phyloP scores from a whole-genome alignment of 2,888 invertebrate species.

The Synergus japonicus region DNA sequence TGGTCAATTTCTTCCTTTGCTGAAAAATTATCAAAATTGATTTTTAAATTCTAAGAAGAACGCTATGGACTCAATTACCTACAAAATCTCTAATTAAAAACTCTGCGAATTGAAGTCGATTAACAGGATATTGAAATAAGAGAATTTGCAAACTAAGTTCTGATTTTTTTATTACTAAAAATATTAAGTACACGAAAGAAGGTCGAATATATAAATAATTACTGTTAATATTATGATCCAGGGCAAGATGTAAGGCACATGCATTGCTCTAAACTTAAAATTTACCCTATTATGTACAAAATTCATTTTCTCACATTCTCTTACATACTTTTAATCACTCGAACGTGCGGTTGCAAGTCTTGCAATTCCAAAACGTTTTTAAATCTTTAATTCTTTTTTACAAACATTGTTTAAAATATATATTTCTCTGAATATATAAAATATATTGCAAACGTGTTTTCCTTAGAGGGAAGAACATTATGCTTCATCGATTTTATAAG shows the following conservation, averaged over 20 bases:
- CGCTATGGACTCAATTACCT: no score
- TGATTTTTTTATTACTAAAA: conserved; percentile 59
- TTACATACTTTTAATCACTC: conserved; percentile 44
- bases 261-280: conserved; percentile 59
- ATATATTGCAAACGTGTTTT: conserved; percentile 44
- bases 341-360: conserved; percentile 42
- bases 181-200: conserved; percentile 62
- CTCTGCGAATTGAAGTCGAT: background rate
- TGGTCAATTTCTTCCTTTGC: no score
- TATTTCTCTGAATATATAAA: conserved; percentile 37
- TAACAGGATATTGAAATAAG: no score
- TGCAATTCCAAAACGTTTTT: conserved; percentile 36
- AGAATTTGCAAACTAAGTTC: conserved; percentile 25
- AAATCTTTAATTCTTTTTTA: conserved; percentile 48
- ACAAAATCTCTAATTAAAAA: no score
- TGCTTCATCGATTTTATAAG: conserved; percentile 55
- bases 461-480: conserved; percentile 45
- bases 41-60: no score
- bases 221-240: conserved; percentile 64
- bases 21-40: no score
- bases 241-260: conserved; percentile 75
- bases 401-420: conserved; percentile 48
- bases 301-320: conserved; percentile 50
- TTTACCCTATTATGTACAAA: conserved; percentile 71
- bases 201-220: conserved; percentile 68